Base-by-base conservation (phyloP, 2,888 invertebrate species). In the Gnatocerus cornutus region DNA sequence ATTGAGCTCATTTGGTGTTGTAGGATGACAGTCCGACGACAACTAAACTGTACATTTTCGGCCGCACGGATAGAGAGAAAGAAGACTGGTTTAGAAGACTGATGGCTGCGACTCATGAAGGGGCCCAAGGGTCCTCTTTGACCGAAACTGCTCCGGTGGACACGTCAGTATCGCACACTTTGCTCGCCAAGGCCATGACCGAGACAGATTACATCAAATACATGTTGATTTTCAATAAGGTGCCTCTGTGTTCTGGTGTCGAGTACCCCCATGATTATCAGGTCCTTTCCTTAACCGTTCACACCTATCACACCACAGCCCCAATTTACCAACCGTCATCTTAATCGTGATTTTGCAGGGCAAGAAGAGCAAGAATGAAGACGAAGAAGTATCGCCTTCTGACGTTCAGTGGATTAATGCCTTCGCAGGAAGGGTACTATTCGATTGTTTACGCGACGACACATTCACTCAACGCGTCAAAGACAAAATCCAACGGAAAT, bases 41-140 rank as follows among this genome's bases (percentile, higher is more conserved):
- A 48, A 76, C 81, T 8, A 79, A 79, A 62, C 68, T 84, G 8
- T 83, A 81, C 71, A 41, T 84, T 13, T 93, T 94, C 83, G 92
- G 93, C 2, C 87, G 96, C 69, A 93, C 95, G n/a, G 93, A 94
- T 75, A 87, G 96, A 58, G 95, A 96, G 79, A 97, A 97, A 84
- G 96, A 96, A 84, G 93, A 95, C 79, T 97, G 97, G 97, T 96
- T 87, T 72, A 72, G 84, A 53, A 76, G 82, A 48, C 78, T 84
- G 46, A 74, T 72, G 9, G 77, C 78, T 0, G 83, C 84, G 3
- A 82, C 81, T 3, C 81, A 81, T 50, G 73, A 68, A 53, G 73
- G 68, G 50, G 70, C 71, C n/a, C 14, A 63, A 3, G 13, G 41
- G 10, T 48, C 39, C 16, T 29, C 56, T n/a, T n/a, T n/a, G n/a